Evolutionary conservation across 2,888 invertebrate species (phyloP).

Genomic region (Smittia sp.): DNA sequence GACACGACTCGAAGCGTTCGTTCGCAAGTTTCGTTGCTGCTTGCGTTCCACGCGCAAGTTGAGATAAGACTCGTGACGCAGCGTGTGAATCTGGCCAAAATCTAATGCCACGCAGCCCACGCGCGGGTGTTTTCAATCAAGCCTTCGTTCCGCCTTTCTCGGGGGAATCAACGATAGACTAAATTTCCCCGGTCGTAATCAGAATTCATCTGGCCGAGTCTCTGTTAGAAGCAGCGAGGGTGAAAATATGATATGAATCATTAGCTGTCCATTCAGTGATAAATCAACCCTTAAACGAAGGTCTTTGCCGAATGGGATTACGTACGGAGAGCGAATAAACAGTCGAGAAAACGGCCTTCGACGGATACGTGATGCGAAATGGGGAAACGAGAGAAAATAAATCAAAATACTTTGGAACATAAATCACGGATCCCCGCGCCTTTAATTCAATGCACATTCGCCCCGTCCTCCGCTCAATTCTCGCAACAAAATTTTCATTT

Average conservation of each 20-base stretch:
- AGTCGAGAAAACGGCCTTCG: not conserved
- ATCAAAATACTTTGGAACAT: slow-evolving; percentile 27
- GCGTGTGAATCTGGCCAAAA: too few relatives aligned
- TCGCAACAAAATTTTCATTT: not conserved
- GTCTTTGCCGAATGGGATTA: not conserved
- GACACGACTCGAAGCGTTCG: not conserved
- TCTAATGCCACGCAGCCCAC: too few relatives aligned
- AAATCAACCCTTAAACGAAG: slow-evolving; percentile 8
- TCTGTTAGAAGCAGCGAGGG: not conserved
- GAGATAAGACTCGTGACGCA: too few relatives aligned
- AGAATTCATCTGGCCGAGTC: not conserved
- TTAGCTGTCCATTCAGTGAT: slow-evolving; percentile 35
- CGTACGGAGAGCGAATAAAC: not conserved
- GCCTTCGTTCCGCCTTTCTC: not conserved
- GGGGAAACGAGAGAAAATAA: slow-evolving; percentile 10
- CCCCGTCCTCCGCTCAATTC: not conserved
- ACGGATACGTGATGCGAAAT: not conserved
- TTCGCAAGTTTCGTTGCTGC: too few relatives aligned
- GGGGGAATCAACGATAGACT: not conserved
- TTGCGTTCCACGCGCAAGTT: too few relatives aligned
- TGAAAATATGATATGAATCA: slow-evolving; percentile 26
- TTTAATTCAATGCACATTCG: slow-evolving; percentile 19
- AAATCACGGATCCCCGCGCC: slow-evolving; percentile 20
- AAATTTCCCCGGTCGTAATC: not conserved
- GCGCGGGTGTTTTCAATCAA: too few relatives aligned